Percentiles rank a stretch among this genome's conserved stretches.
Conservation (phyloP, 2,113 vertebrate species). For the Callospermophilus lateralis region DNA sequence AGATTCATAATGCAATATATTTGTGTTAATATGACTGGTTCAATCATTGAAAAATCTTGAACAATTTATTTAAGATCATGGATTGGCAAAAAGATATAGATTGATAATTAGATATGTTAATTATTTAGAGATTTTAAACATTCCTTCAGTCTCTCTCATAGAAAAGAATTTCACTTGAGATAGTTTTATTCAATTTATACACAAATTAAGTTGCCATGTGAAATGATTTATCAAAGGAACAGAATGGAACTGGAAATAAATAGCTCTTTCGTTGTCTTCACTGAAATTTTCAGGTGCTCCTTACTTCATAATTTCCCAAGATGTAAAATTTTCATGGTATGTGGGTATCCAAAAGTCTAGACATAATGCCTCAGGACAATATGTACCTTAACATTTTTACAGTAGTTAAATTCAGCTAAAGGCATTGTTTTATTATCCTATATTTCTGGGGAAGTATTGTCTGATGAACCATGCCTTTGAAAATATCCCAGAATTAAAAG, state of each 20-base stretch:
- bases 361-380: not conserved
- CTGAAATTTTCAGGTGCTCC: not conserved
- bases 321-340: not conserved
- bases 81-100: not conserved
- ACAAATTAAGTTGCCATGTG: constrained; percentile 1
- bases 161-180: not conserved
- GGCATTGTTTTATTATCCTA: not conserved
- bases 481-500: not conserved
- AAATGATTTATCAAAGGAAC: not conserved
- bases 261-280: not conserved
- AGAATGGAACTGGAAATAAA: not conserved
- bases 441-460: not conserved
- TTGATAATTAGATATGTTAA: not conserved
- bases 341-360: not conserved
- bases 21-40: not conserved
- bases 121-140: not conserved
- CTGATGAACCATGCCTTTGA: not conserved
- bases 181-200: not conserved
- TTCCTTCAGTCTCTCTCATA: not conserved
- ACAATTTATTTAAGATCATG: not conserved
- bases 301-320: not conserved
- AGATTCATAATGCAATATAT: not conserved
- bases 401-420: constrained; percentile 24
- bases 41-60: not conserved
- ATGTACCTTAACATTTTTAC: not conserved